Evolutionary conservation across 2,113 vertebrate genomes (phyloP), one percentile per base, ranked within the genome.

Genomic region (Ciconia boyciana): DNA sequence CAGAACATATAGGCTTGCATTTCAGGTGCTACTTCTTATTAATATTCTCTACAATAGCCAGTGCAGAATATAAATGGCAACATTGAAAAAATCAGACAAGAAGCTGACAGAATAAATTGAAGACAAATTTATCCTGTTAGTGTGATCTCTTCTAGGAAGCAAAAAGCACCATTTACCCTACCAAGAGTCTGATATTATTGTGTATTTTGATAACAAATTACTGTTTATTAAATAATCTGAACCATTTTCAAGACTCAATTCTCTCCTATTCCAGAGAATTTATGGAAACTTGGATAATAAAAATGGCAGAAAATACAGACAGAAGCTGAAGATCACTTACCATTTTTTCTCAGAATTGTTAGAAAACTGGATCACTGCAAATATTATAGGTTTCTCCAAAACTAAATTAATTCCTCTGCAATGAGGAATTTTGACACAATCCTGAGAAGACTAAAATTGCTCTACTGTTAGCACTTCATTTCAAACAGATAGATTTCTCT

Each of bases 1-100:
- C n/a, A 60, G 55, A 65, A 91, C 7, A 60, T 6, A 41, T 2
- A 92, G 44, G 32, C 16, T 82, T 91, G 78, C 48, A 81, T 82
- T 96, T 96, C 68, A 94, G 69, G 39, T 52, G 55, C 61, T 91
- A 39, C 21, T 57, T 87, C 76, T 87, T 85, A 65, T 76, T 85
- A 86, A 62, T 58, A 46, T 83, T 90, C 76, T n/a, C 52, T 48
- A 49, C 36, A 84, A 86, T 39, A 77, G 65, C 28, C 80, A 86
- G 31, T n/a, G 43, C 57, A 96, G 65, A 91, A 78, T 19, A 82
- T 49, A 93, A 88, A 88, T 90, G 6, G 74, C 7, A 76, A 81
- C 82, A 89, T 1, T 48, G 32, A 52, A 49, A 34, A 26, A 34
- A 16, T 3, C 11, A 86, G 58, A 25, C 16, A 94, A 68, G 79